Percentiles rank a stretch among this genome's conserved stretches.
These are phyloP conservation scores for Zeugodacus cucurbitae DNA, from an alignment of 1,140 invertebrate genomes.

Conservation along the genomic window DNA sequence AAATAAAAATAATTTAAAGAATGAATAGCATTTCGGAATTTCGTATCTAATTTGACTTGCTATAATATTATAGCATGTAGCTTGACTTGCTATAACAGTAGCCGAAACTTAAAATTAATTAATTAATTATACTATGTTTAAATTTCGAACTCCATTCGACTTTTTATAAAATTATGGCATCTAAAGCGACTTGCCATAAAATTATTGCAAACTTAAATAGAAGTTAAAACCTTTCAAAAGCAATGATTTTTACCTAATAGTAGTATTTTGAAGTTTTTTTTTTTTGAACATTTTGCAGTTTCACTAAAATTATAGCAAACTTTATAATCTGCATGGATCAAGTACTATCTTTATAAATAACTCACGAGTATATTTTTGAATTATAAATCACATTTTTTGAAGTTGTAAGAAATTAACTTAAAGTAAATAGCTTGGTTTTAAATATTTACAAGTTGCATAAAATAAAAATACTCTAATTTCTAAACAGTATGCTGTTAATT, in stretches of 20 bases:
- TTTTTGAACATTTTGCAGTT: not conserved
- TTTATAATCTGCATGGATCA: not conserved
- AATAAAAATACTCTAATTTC: too few relatives aligned
- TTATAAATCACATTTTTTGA: too few relatives aligned
- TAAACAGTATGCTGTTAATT: too few relatives aligned
- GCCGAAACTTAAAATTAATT: too few relatives aligned
- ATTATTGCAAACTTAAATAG: not conserved
- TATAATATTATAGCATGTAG: not conserved
- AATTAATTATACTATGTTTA: too few relatives aligned
- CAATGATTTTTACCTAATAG: not conserved
- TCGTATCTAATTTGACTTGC: too few relatives aligned
- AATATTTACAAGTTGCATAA: too few relatives aligned
- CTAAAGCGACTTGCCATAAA: not conserved
- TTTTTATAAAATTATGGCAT: not conserved
- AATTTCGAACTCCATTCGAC: not conserved
- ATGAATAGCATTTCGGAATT: too few relatives aligned
- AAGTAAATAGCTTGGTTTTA: too few relatives aligned
- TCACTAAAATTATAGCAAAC: not conserved
- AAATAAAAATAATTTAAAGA: not conserved
- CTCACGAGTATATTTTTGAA: too few relatives aligned
- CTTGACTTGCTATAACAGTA: not conserved
- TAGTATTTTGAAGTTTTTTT: not conserved
- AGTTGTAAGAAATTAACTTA: too few relatives aligned
- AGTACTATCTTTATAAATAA: too few relatives aligned
- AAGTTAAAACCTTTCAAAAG: not conserved